A percentile compares a stretch with the other conserved stretches of the same genome.
phyloP scores from a whole-genome alignment of 2,797 vertebrate genomes.

The Otolemur crassicaudatus region DNA sequence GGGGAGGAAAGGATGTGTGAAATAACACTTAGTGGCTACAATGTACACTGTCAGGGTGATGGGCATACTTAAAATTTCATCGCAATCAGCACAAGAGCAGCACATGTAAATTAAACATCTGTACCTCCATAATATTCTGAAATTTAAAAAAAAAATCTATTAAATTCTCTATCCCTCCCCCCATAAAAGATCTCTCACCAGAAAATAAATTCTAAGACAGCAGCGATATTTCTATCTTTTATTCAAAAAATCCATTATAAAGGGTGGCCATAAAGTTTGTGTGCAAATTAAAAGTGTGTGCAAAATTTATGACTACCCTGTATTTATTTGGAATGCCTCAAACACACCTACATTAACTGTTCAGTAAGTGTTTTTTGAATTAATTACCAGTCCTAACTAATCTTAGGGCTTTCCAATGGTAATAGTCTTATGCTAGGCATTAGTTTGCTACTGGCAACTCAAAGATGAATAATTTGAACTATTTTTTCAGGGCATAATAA shows the following conservation, averaged over 20 bases:
- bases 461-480: not conserved
- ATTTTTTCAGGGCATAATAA: not conserved
- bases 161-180: not conserved
- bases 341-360: not conserved
- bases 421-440: not conserved
- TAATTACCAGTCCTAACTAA: not conserved
- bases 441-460: not conserved
- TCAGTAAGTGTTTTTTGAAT: not conserved
- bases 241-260: not conserved
- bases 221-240: not conserved
- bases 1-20: too few relatives aligned
- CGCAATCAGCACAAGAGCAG: too few relatives aligned
- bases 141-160: not conserved
- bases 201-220: not conserved
- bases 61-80: too few relatives aligned
- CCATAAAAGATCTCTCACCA: not conserved
- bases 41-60: too few relatives aligned
- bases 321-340: not conserved
- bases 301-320: too few relatives aligned
- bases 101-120: too few relatives aligned
- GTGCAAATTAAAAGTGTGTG: too few relatives aligned
- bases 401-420: not conserved
- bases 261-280: too few relatives aligned
- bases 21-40: too few relatives aligned
- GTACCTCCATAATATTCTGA: too few relatives aligned